phyloP scores from a whole-genome alignment of 30 jellyfish, hydroid and myxozoan species.

The Haliclystus octoradiatus region DNA sequence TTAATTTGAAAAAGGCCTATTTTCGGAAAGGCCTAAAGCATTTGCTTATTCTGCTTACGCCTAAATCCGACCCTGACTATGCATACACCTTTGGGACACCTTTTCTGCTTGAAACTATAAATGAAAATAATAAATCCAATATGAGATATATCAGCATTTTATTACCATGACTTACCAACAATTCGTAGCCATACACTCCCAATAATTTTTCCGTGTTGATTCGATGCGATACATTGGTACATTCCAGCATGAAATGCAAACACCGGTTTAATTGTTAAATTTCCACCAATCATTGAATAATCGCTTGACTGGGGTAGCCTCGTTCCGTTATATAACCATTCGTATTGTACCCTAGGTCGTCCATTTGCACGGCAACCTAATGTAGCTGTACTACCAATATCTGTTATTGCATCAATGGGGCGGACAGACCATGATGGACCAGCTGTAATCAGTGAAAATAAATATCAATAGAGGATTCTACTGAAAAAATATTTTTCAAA shows the following conservation, averaged over 20 bases:
- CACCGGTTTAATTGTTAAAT: constrained; percentile 44
- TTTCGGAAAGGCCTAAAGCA: no score
- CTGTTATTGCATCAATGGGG: constrained; percentile 39
- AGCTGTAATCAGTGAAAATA: constrained; percentile 3
- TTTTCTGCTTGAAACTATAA: no score
- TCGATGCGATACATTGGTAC: constrained; percentile 80
- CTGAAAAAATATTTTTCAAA: no score
- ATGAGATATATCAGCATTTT: no score
- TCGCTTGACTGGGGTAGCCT: constrained; percentile 30
- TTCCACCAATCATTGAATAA: constrained; percentile 55
- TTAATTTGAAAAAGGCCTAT: no score
- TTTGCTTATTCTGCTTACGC: no score
- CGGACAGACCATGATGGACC: constrained; percentile 31
- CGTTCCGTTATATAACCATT: constrained; percentile 71
- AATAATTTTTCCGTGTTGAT: constrained; percentile 59
- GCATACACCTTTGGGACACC: no score
- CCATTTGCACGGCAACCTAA: constrained; percentile 70
- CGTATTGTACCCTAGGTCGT: constrained; percentile 41
- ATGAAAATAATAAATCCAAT: no score
- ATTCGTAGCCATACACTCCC: constrained; percentile 51
- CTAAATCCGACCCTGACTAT: no score
- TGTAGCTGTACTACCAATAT: constrained; percentile 34
- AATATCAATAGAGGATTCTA: background rate
- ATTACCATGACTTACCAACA: constrained; percentile 55
- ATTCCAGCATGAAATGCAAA: constrained; percentile 51